Conservation (phyloP, 2,797 vertebrate genomes). For the Acomys russatus region DNA sequence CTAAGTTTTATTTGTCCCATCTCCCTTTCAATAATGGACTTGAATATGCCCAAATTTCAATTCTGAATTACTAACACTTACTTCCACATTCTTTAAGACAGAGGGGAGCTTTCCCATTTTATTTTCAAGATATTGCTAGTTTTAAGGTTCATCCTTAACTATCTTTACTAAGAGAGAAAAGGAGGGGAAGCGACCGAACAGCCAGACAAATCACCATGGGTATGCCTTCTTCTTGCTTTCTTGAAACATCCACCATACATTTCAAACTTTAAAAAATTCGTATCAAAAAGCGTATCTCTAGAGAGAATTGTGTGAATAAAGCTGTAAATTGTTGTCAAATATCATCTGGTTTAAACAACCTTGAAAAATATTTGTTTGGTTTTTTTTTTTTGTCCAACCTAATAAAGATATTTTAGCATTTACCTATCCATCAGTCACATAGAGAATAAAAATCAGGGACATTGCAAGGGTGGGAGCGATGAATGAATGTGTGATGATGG, state of each 20-base stretch:
- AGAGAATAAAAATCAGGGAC: neutral
- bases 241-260: neutral
- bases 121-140: constrained; percentile 61
- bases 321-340: neutral
- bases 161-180: constrained; percentile 70
- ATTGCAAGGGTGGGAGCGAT: neutral
- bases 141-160: constrained; percentile 60
- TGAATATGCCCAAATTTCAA: constrained; percentile 60
- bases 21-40: constrained; percentile 35
- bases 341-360: neutral
- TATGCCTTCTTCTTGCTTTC: neutral
- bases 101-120: constrained; percentile 50
- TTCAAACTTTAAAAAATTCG: constrained; percentile 66
- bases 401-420: neutral
- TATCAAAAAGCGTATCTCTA: constrained; percentile 13
- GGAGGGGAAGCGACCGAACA: constrained; percentile 52
- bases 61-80: constrained; percentile 74
- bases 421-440: neutral
- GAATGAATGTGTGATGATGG: neutral
- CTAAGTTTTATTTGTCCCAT: neutral
- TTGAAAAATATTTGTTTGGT: neutral
- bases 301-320: neutral
- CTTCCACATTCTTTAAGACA: constrained; percentile 65
- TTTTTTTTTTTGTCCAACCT: neutral
- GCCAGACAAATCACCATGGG: constrained; percentile 39